Conservation (phyloP, 2,888 invertebrate species). For the Atherix ibis region DNA sequence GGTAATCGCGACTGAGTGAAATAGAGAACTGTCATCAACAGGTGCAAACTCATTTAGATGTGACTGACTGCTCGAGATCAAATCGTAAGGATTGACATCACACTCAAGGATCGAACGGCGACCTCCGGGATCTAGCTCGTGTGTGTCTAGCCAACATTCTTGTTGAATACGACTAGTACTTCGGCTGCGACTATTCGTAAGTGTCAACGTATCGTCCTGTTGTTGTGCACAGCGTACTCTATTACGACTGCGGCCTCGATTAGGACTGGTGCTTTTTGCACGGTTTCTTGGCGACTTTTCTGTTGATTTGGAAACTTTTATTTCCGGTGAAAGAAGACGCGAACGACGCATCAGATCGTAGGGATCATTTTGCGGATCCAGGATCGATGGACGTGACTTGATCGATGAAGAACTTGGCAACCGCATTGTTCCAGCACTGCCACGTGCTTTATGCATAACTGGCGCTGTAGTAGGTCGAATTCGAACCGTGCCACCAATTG, state of each 20-base stretch:
- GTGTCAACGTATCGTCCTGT: slow-evolving; percentile 18
- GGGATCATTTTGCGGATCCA: slow-evolving; percentile 53
- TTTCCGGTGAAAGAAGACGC: slow-evolving; percentile 48
- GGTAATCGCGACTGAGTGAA: no score
- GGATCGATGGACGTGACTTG: slow-evolving; percentile 46
- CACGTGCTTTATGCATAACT: slow-evolving; percentile 18
- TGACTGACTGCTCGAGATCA: slow-evolving; percentile 42
- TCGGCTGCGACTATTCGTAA: slow-evolving; percentile 34
- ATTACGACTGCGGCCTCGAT: slow-evolving; percentile 38
- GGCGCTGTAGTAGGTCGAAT: slow-evolving; percentile 25
- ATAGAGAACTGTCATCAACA: slow-evolving; percentile 35
- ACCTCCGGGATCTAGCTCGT: slow-evolving; percentile 19
- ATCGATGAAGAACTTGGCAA: slow-evolving; percentile 36
- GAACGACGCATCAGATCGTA: slow-evolving; percentile 72
- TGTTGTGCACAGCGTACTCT: slow-evolving; percentile 22
- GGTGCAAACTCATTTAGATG: slow-evolving; percentile 33
- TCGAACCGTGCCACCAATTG: slow-evolving; percentile 53
- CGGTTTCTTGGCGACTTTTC: slow-evolving; percentile 37
- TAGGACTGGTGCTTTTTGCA: slow-evolving; percentile 42
- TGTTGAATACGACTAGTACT: slow-evolving; percentile 35
- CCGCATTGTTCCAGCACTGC: slow-evolving; percentile 46
- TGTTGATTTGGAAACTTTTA: slow-evolving; percentile 32
- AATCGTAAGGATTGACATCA: slow-evolving; percentile 69
- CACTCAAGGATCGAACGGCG: slow-evolving; percentile 65
- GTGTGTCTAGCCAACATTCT: slow-evolving; percentile 10